Percentiles rank a stretch among this genome's conserved stretches.
Conservation (phyloP, 2,113 vertebrate species). For the Oryzias javanicus region DNA sequence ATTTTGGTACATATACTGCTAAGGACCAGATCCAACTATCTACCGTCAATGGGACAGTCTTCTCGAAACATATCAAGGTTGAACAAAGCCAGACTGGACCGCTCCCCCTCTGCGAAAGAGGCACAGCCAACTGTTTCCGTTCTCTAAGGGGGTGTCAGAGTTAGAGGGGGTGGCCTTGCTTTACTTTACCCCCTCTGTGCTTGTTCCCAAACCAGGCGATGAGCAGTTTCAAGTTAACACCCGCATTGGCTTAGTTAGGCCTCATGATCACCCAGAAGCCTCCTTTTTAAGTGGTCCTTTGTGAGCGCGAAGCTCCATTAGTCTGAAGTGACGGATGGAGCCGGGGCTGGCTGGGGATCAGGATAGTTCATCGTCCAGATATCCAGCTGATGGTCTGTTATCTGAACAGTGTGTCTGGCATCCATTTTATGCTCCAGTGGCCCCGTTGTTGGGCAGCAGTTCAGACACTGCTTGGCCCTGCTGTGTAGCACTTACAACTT, state of each 20-base stretch:
- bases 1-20: no score
- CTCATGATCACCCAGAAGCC: conserved; percentile 27
- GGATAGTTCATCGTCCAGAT: conserved; percentile 36
- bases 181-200: neutral
- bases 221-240: conserved; percentile 20
- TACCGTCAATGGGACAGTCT: no score
- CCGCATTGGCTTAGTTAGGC: conserved; percentile 11
- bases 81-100: no score
- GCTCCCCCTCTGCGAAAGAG: no score
- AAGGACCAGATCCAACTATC: no score
- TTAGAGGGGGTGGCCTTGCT: neutral
- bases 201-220: neutral
- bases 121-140: no score
- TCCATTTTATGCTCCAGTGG: conserved; percentile 47
- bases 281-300: conserved; percentile 10
- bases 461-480: conserved; percentile 38
- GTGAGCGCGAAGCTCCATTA: conserved; percentile 30
- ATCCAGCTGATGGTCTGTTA: conserved; percentile 54
- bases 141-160: no score
- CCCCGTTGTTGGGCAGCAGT: conserved; percentile 33
- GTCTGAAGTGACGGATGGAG: conserved; percentile 17
- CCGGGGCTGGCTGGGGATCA: conserved; percentile 39
- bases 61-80: no score
- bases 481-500: conserved; percentile 49
- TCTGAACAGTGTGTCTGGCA: conserved; percentile 52